Percentiles rank a stretch among this genome's conserved stretches.
Evolutionary conservation across 1,140 invertebrate genomes (phyloP).

Genomic region (Eupristina koningsbergeri): DNA sequence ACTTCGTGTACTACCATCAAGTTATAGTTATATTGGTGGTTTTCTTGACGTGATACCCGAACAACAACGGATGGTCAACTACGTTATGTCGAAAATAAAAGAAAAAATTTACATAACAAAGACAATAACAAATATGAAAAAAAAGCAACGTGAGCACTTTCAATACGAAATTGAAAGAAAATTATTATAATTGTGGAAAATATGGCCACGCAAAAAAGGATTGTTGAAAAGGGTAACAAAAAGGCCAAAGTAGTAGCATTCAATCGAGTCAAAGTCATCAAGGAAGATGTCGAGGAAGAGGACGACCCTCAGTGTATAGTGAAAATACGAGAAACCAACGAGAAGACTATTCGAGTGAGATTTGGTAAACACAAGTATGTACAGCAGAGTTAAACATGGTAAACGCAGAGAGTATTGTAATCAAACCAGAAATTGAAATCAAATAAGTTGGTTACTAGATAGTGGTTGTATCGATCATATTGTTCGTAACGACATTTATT

Average conservation of each 20-base stretch:
- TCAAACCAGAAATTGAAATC: conserved; percentile 18
- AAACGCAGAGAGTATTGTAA: background rate
- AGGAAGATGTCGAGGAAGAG: background rate
- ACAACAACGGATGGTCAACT: conserved; percentile 65
- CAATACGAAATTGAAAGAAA: background rate
- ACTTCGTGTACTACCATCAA: conserved; percentile 56
- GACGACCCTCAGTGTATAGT: background rate
- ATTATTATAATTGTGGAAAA: background rate
- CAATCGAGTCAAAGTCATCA: background rate
- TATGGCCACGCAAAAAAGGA: background rate
- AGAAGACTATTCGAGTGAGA: background rate
- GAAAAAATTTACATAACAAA: conserved; percentile 53
- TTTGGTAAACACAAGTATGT: background rate
- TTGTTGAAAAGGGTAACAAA: background rate
- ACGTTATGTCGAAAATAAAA: conserved; percentile 66
- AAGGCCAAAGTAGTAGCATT: no score
- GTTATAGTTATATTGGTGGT: conserved; percentile 46
- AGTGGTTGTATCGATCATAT: conserved; percentile 53
- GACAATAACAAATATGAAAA: no score
- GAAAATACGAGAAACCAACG: background rate
- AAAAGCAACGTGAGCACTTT: background rate
- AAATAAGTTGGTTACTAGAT: conserved; percentile 53
- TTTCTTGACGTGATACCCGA: conserved; percentile 53
- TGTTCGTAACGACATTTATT: conserved; percentile 42
- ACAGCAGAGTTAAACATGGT: background rate